Base-by-base conservation (phyloP, 1,140 invertebrate species). In the Paracyclopina nana region DNA sequence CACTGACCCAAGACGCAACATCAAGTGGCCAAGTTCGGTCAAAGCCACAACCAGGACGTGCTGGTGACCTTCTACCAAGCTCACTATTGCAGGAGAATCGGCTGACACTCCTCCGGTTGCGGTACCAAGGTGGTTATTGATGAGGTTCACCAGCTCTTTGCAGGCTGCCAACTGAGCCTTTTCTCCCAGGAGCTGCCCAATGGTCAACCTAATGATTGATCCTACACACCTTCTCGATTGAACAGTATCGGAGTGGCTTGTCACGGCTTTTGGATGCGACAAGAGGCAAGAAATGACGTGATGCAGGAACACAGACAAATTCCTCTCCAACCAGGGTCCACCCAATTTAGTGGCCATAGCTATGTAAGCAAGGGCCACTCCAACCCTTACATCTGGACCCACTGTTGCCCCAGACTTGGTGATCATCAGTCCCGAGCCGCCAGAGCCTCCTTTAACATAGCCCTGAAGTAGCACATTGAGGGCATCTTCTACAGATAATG, bases 151-250 rank as follows among this genome's bases (percentile, higher is more conserved):
- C 31, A 98, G 80, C 64, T 96, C 88, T 64, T 92, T 91, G 57
- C 85, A 86, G 6, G 91, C 92, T 6, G 81, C 80, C 31, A 85
- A 78, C 68, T 98, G 94, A 41, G 90, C 87, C 60, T 92, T 92
- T 69, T 99, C 94, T 0, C 87, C 81, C 1, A 99, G 71, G 71
- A 96, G 78, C 62, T 80, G 29, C 86, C 72, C 34, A 97, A 68
- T 38, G 14, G 5, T 3, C 20, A 38, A 11, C 20, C 28, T 24
- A 27, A 48, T 29, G 59, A 98, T 91, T 62, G 94, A 98, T 60
- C 82, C 85, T 40, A 98, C 82, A 63, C 94, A 98, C 66, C 95
- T 94, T 55, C 94, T 71, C 0, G 90, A 94, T 65, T 95, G 95
- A 3, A 98, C 88, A 26, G 88, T 88, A 66, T 98, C 94, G 5